Evolutionary conservation across 2,888 invertebrate species (phyloP), one percentile per base, ranked within the genome.

Genomic region (Drosophila quinaria): DNA sequence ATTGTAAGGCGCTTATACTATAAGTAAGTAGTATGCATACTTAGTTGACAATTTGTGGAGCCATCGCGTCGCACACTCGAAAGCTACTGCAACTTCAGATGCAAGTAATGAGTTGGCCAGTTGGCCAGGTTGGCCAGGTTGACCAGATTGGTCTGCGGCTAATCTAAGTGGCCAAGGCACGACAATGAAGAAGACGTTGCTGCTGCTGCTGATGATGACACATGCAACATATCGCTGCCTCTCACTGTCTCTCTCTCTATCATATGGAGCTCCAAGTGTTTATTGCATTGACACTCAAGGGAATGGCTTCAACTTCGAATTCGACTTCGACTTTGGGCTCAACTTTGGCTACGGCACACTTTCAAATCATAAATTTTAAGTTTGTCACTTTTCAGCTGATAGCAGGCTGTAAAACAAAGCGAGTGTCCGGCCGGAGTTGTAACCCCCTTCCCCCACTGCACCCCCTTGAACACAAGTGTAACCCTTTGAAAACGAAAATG

Each of bases 351-450:
- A 44, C 77, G 87, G 84, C 82, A 84, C 81, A 87, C 89, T 87
- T 87, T 87, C 78, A 77, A 87, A 87, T 87, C 87, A 87, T 87
- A 89, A 87, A 87, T 87, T 89, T 85, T 55, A 42, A 80, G 80
- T 80, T 87, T 87, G 88, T 87, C 86, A 87, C 88, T 87, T 86
- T 72, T 61, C 52, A 61, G 66, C 74, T 85, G 83, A 87, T 87
- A 85, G 63, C 80, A 71, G 52, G 52, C 70, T 51, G 76, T 61
- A 39, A 75, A 60, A 78, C 74, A 86, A 80, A 83, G 71, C 74
- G 55, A 64, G 56, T 66, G 71, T 60, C 62, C 59, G 64, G 56
- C 41, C 69, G 17, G 51, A 61, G 35, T 19, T 33, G n/a, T 29
- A 10, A 19, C 42, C 37, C 22, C 8, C 1, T 8, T 10, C 6